Evolutionary conservation across 2,113 vertebrate genomes (phyloP).

Genomic region (Microcebus lehilahytsara): DNA sequence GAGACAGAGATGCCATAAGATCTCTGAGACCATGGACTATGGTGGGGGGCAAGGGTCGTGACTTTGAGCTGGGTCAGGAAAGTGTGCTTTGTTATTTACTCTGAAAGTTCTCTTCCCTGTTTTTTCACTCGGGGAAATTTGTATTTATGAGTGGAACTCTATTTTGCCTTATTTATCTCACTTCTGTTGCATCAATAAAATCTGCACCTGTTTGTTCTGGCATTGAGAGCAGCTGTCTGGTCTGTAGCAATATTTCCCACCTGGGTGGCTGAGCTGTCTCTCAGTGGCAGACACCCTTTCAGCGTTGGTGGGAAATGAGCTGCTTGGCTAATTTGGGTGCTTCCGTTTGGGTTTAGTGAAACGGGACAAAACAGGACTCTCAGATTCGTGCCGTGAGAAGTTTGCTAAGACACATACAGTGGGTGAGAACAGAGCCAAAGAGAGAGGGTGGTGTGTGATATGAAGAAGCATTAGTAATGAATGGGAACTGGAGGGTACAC

Average conservation of each 20-base stretch:
- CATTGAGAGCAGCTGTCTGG: constrained; percentile 72
- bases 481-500: constrained; percentile 59
- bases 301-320: constrained; percentile 67
- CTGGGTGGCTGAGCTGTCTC: constrained; percentile 75
- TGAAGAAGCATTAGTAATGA: constrained; percentile 77
- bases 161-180: constrained; percentile 78
- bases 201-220: constrained; percentile 85
- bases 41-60: background rate
- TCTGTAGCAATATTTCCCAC: constrained; percentile 77
- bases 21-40: background rate
- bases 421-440: background rate
- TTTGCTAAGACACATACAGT: background rate
- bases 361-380: background rate
- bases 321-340: constrained; percentile 67
- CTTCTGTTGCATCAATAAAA: constrained; percentile 80
- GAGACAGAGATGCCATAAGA: background rate
- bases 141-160: constrained; percentile 56
- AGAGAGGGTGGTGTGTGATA: background rate
- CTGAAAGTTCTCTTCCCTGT: background rate
- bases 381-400: background rate
- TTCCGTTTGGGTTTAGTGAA: constrained; percentile 61
- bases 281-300: constrained; percentile 57
- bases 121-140: constrained; percentile 54
- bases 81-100: background rate
- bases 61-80: background rate